phyloP scores from a whole-genome alignment of 2,797 vertebrate species.

The Hapalemur alaotrensis region DNA sequence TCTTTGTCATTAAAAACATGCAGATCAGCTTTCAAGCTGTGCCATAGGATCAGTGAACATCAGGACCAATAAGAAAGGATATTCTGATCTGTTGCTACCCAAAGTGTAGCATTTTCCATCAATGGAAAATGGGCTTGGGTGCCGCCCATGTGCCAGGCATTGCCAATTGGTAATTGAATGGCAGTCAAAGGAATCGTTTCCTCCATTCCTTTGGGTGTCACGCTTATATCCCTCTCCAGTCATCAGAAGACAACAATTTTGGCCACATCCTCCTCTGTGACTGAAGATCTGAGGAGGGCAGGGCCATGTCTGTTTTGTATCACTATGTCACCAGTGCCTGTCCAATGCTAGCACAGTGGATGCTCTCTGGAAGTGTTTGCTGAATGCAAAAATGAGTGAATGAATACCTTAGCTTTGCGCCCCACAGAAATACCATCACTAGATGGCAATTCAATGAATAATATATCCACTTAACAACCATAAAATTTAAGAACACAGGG shows the following conservation, averaged over 20 bases:
- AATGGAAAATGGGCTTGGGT: too few relatives aligned
- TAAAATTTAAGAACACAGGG: neutral
- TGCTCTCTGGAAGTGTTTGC: neutral
- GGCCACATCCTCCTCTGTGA: neutral
- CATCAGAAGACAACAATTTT: neutral
- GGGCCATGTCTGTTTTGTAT: neutral
- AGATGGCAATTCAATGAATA: neutral
- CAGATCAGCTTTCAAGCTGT: neutral
- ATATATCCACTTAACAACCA: neutral
- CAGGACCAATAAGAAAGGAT: neutral
- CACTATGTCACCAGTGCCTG: neutral
- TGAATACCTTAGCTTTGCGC: neutral
- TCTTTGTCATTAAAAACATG: neutral
- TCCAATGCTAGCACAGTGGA: neutral
- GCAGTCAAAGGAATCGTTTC: neutral
- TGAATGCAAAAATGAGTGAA: neutral
- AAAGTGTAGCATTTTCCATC: neutral
- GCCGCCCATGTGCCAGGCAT: fast-evolving
- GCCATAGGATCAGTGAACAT: neutral
- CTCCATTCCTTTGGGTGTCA: neutral
- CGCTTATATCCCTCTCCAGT: neutral
- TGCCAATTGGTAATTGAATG: too few relatives aligned
- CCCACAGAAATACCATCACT: neutral
- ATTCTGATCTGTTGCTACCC: neutral
- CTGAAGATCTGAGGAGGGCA: neutral